Evolutionary conservation across 1,140 invertebrate species (phyloP), one percentile per base, ranked within the genome.

Genomic region (fruit fly (Drosophila melanogaster)): DNA sequence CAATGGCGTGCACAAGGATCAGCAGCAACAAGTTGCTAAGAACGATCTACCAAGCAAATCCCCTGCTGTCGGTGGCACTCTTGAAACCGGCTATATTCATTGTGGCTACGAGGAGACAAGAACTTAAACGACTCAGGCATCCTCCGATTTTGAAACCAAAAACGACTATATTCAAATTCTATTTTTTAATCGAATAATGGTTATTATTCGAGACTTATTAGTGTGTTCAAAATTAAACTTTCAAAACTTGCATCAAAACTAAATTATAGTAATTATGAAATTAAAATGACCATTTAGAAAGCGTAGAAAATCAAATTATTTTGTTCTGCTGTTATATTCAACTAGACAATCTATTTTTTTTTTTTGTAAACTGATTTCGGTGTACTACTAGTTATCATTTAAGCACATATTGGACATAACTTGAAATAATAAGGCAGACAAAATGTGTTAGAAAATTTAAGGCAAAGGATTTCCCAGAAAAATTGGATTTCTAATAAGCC

Each of bases 101-200:
- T 77, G 80, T 26, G 87, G 87, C 49, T 92, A 86, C 55, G 81
- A 91, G 60, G 90, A 91, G 64, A 92, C 83, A 5, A 35, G 70
- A 10, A 87, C 83, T 17, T 87, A 0, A 41, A 1, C 3, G 26
- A 50, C 24, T 10, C 19, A 12, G 26, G 5, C 49, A 35, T 17
- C 2, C 17, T 35, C 49, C 35, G 26, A 51, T 51, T 35, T 50
- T 33, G 1, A 51, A 35, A 19, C 49, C 49, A 51, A 51, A 51
- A 51, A 51, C n/a, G 4, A 50, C 49, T 19, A 17, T 35, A 50
- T 15, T 49, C 46, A 49, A 47, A 33, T n/a, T 14, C 8, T n/a
- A 11, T 6, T 49, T 49, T 49, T 49, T 33, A n/a, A 12, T 10
- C 7, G 8, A 49, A n/a, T 47, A 47, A 26, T 8, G 8, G 26